These are phyloP conservation scores for Symphodus melops DNA, from an alignment of 2,113 vertebrate genomes.

Conservation along the genomic window DNA sequence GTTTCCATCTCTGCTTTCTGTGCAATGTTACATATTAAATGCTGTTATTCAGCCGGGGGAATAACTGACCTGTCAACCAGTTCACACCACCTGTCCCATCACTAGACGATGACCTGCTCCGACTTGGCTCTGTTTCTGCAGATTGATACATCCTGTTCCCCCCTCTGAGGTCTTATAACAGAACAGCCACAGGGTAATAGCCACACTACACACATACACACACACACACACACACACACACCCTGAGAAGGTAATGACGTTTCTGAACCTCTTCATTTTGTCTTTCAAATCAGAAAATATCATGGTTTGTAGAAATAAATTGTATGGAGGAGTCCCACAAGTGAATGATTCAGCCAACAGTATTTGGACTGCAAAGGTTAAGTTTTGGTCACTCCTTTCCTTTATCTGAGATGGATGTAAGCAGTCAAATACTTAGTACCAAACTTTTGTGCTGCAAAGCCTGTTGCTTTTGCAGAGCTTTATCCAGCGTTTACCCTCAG, in stretches of 20 bases:
- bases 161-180: constrained; percentile 59
- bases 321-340: background rate
- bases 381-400: background rate
- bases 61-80: constrained; percentile 81
- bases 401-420: too few relatives aligned
- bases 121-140: constrained; percentile 50
- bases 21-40: constrained; percentile 69
- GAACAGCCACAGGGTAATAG: constrained; percentile 8
- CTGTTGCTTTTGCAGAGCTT: background rate
- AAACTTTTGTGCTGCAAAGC: too few relatives aligned
- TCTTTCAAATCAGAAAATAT: too few relatives aligned
- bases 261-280: background rate
- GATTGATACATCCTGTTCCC: constrained; percentile 72
- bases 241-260: background rate
- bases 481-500: too few relatives aligned
- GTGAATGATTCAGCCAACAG: background rate
- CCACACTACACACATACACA: constrained; percentile 32
- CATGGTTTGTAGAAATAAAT: too few relatives aligned
- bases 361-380: background rate
- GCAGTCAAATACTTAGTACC: too few relatives aligned
- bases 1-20: constrained; percentile 64
- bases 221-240: constrained; percentile 9
- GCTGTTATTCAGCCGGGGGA: constrained; percentile 79
- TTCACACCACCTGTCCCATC: constrained; percentile 63
- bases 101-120: constrained; percentile 30